Evolutionary conservation across 92 coral and sea anemone genomes (phyloP), one percentile per base, ranked within the genome.

Genomic region (Epizoanthus illoricatus): DNA sequence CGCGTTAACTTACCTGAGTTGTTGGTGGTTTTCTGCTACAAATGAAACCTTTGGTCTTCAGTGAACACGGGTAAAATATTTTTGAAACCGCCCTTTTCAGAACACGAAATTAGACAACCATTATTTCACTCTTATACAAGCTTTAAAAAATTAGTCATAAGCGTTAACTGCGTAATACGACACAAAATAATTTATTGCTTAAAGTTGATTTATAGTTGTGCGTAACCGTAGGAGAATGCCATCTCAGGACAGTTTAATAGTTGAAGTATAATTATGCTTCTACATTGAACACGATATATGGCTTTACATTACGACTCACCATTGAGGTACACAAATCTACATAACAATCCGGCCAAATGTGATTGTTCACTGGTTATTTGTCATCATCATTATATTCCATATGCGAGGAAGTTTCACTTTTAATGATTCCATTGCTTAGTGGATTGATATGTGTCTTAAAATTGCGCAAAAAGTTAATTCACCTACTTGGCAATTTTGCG

Each of bases 11-110:
- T 76, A 56, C 20, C 60, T 69, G 10, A 42, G 52, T 5, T 20
- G 39, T 43, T 43, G 24, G 40, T 42, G 36, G 56, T n/a, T 75
- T n/a, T 62, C 69, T 56, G 47, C n/a, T 59, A 75, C 57, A 75
- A 41, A 11, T 17, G 7, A 5, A 11, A 39, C 65, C 59, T 15
- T 42, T 64, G 82, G 23, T n/a, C 43, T 19, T n/a, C 2, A 40
- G 19, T 11, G 67, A 76, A 36, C 52, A 16, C 17, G 56, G 36
- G 5, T 40, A 65, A 41, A 7, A 10, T 20, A n/a, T 63, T 41
- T 63, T 12, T 15, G 23, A 78, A 78, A 78, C 82, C 70, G 40
- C 71, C 59, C 49, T 43, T 36, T 71, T 45, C 12, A 0, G 7
- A 18, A 24, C 40, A 21, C n/a, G 75, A 45, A 43, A 45, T 49